phyloP scores from a whole-genome alignment of 2,797 vertebrate species.

The Micromesistius poutassou region DNA sequence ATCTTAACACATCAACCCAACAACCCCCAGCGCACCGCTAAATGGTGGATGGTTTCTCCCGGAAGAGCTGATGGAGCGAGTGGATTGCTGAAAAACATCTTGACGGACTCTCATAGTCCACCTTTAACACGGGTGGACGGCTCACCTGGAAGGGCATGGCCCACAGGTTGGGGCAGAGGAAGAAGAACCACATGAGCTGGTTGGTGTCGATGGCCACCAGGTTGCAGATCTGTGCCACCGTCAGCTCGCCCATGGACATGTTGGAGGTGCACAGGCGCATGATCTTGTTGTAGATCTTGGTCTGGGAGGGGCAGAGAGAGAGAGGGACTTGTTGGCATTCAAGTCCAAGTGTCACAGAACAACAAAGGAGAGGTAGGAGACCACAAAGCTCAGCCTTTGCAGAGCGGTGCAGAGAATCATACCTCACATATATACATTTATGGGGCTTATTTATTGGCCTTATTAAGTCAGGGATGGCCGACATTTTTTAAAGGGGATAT shows the following conservation, averaged over 20 bases:
- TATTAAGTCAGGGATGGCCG: too few relatives aligned
- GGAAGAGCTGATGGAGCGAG: too few relatives aligned
- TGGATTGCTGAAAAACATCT: not conserved
- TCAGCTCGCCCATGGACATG: conserved; percentile 97
- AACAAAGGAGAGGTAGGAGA: too few relatives aligned
- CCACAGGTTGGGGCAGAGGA: conserved; percentile 96
- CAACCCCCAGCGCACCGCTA: too few relatives aligned
- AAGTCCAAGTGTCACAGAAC: not conserved
- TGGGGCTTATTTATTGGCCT: too few relatives aligned
- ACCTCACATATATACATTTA: too few relatives aligned
- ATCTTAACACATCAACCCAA: too few relatives aligned
- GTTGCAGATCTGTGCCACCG: conserved; percentile 94
- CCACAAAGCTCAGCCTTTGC: too few relatives aligned
- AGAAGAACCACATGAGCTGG: conserved; percentile 99
- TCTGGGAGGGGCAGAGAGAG: conserved; percentile 64
- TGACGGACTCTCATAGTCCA: not conserved
- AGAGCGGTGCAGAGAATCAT: too few relatives aligned
- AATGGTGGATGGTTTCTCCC: too few relatives aligned
- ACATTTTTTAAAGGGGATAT: too few relatives aligned
- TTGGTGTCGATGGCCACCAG: conserved; percentile 97
- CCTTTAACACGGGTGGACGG: not conserved
- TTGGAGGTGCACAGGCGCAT: conserved; percentile 97
- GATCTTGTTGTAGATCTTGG: conserved; percentile 98
- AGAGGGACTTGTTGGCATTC: too few relatives aligned
- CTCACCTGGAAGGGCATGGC: conserved; percentile 97